Evolutionary conservation across 1,140 invertebrate genomes (phyloP).

Genomic region (Penaeus vannamei): DNA sequence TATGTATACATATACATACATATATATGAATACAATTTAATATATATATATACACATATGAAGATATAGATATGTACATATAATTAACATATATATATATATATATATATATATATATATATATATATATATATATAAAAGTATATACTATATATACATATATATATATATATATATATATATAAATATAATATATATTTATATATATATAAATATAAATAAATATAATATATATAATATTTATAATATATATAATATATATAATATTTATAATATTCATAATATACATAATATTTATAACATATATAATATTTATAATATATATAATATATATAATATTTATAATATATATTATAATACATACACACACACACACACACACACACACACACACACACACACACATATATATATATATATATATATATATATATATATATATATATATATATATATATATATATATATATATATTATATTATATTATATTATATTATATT

Average conservation of each 20-base stretch:
- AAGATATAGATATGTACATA: background rate
- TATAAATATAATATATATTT: background rate
- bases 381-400: background rate
- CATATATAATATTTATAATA: too few species aligned
- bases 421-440: background rate
- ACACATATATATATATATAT: background rate
- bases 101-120: background rate
- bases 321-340: background rate
- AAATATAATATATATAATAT: background rate
- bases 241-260: background rate
- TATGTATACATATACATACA: too few species aligned
- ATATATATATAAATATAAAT: background rate
- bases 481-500: too few species aligned
- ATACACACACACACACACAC: too few species aligned
- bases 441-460: background rate
- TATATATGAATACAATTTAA: background rate
- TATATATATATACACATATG: background rate
- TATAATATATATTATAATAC: conserved; percentile 16
- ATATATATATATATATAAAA: background rate
- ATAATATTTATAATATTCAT: background rate
- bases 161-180: background rate
- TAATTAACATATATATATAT: background rate
- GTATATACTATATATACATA: background rate
- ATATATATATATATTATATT: background rate
- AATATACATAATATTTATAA: background rate